A percentile compares a stretch with the other conserved stretches of the same genome.
Evolutionary conservation across 2,888 invertebrate species (phyloP).

Genomic region (Branchipolynoe longqiensis): DNA sequence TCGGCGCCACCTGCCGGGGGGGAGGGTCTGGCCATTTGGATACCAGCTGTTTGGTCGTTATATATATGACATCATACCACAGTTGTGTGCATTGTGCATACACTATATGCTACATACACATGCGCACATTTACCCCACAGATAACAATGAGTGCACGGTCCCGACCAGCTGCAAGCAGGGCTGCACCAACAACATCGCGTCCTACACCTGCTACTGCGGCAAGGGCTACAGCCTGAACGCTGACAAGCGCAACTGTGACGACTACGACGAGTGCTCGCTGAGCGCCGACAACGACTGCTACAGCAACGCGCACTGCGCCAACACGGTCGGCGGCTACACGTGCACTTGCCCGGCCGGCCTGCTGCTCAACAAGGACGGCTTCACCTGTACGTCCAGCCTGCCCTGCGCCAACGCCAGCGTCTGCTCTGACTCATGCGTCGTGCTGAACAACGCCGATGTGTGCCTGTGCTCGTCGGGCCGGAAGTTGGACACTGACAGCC

Average conservation of each 20-base stretch:
- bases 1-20: too few species aligned
- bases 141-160: conserved; percentile 68
- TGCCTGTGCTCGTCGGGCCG: conserved; percentile 54
- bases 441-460: background rate
- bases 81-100: background rate
- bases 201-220: conserved; percentile 70
- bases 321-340: conserved; percentile 58
- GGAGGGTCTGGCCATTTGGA: too few species aligned
- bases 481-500: background rate
- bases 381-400: conserved; percentile 6
- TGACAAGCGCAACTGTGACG: conserved; percentile 60
- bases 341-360: conserved; percentile 44
- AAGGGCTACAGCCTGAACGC: conserved; percentile 68
- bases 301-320: conserved; percentile 66
- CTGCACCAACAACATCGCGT: conserved; percentile 69
- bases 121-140: background rate
- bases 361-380: background rate
- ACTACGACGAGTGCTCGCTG: conserved; percentile 66
- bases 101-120: background rate
- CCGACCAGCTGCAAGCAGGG: conserved; percentile 69
- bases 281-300: conserved; percentile 65
- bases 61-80: background rate
- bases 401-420: conserved; percentile 27
- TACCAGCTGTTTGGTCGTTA: too few species aligned
- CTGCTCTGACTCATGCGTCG: conserved; percentile 55